Evolutionary conservation across 2,888 invertebrate species (phyloP), one percentile per base, ranked within the genome.

Genomic region (Parnassius mnemosyne): DNA sequence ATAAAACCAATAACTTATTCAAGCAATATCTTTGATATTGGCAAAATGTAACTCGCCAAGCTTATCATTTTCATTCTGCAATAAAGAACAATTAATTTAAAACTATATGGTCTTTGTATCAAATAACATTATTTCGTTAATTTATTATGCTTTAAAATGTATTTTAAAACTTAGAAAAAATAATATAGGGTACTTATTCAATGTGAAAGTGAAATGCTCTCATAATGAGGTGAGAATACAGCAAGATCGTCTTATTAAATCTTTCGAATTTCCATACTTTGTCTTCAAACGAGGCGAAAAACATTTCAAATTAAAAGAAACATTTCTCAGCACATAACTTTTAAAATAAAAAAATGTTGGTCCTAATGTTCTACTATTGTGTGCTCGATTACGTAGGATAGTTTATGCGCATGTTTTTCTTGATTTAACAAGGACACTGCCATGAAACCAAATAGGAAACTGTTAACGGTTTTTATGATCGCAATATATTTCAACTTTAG

Each of bases 361-460:
- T 55, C 56, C 46, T 46, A 51, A 13, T 63, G 42, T 54, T 25
- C 58, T 53, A 44, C 44, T 56, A 46, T 61, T 44, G 20, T 59
- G 46, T 53, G 44, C 51, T 47, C 47, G 56, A 60, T 63, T 57
- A 60, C 60, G 56, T 56, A 63, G 59, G 20, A 63, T 63, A 53
- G 52, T 63, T 56, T 53, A 60, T 63, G 60, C 42, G 60, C 56
- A 63, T 60, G 60, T 60, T 60, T 63, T 60, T 49, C 49, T 46
- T 7, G 53, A 51, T 59, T 34, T 53, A 63, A 51, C 53, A 59
- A 49, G 63, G 63, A 63, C 53, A 63, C 42, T 41, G 42, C 16
- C 25, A 50, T 1, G 16, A 53, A 13, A 12, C 20, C n/a, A 50
- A 53, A 57, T 42, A 20, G 43, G 41, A 47, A 44, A 53, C 51